phyloP scores from a whole-genome alignment of 2,113 vertebrate species.

The Oxyura jamaicensis region DNA sequence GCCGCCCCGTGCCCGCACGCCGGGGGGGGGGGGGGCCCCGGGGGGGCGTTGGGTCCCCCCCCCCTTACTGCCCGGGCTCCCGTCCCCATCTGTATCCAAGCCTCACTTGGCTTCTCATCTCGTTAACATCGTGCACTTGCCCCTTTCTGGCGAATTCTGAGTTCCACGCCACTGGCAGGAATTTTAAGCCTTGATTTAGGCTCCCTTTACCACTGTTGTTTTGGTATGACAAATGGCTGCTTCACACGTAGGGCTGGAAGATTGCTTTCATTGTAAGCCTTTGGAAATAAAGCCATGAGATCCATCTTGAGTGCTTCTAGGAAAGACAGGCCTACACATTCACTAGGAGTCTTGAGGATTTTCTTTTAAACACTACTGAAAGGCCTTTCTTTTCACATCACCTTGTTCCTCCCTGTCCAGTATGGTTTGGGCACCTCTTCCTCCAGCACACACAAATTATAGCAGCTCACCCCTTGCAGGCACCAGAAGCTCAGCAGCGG shows the following conservation, averaged over 20 bases:
- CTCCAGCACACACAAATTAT: accelerated
- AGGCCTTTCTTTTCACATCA: background rate
- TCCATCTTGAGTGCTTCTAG: accelerated
- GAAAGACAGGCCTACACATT: background rate
- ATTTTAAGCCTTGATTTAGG: accelerated
- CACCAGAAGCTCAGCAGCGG: background rate
- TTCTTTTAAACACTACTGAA: background rate
- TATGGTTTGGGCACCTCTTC: accelerated
- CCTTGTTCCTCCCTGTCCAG: accelerated
- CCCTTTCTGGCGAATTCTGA: accelerated
- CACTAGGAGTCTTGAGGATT: background rate
- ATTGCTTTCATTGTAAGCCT: accelerated
- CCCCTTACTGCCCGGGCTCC: no score
- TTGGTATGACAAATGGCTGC: accelerated
- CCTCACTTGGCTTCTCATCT: accelerated
- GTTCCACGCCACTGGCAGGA: accelerated
- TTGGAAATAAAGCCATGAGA: background rate
- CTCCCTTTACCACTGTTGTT: accelerated
- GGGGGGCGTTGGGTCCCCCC: no score
- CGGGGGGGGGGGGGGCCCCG: no score
- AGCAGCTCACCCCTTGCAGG: background rate
- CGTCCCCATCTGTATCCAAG: accelerated
- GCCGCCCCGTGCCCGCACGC: no score
- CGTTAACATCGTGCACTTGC: accelerated
- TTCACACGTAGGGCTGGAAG: no score